Conservation (phyloP, 2,113 vertebrate genomes). For the Crotalus viridis region DNA sequence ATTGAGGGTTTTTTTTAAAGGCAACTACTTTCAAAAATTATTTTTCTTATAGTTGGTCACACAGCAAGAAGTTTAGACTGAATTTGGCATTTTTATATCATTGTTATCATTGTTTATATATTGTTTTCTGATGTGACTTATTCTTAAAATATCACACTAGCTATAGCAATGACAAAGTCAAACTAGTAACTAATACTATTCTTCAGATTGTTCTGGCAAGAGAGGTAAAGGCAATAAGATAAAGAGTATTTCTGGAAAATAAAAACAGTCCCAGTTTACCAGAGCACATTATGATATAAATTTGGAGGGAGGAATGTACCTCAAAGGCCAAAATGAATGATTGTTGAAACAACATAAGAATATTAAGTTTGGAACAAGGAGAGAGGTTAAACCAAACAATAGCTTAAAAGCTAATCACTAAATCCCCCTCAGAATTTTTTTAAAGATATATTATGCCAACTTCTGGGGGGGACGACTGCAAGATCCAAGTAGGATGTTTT, state of each 20-base stretch:
- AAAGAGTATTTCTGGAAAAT: slow-evolving; percentile 25
- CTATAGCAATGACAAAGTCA: slow-evolving; percentile 13
- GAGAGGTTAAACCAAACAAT: neutral
- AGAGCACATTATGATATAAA: neutral
- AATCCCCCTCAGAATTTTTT: neutral
- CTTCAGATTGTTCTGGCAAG: slow-evolving; percentile 18
- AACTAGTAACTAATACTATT: slow-evolving; percentile 27
- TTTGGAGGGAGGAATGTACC: slow-evolving; percentile 28
- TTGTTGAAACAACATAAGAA: neutral
- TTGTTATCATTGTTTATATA: neutral
- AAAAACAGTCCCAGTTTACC: slow-evolving; percentile 11
- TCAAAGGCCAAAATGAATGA: neutral
- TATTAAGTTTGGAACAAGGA: slow-evolving; percentile 5
- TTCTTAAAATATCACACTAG: slow-evolving; percentile 38
- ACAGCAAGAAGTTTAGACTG: neutral
- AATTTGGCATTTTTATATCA: neutral
- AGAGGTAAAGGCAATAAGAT: slow-evolving; percentile 1
- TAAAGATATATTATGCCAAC: neutral
- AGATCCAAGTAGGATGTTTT: neutral
- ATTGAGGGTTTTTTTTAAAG: slow-evolving; percentile 41
- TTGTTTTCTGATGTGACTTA: slow-evolving; percentile 39
- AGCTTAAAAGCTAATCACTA: neutral
- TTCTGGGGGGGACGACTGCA: neutral
- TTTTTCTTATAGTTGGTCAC: neutral
- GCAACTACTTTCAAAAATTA: slow-evolving; percentile 29